Percentiles rank a stretch among this genome's conserved stretches.
Evolutionary conservation across 2,113 vertebrate species (phyloP).

Genomic region (Scomber japonicus): DNA sequence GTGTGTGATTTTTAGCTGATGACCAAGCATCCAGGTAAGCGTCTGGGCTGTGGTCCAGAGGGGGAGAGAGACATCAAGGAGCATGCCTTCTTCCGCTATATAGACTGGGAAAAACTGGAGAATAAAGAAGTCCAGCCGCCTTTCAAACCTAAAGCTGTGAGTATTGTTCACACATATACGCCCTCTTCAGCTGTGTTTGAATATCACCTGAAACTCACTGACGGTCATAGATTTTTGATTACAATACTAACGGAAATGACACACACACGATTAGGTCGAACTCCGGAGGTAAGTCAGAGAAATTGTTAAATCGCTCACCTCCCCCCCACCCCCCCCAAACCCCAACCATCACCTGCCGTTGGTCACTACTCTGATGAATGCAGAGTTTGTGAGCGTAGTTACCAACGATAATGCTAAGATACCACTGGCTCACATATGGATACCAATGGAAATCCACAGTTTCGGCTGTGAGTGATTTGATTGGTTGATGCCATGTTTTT

Average conservation of each 20-base stretch:
- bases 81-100: constrained; percentile 97
- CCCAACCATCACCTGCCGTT: constrained; percentile 74
- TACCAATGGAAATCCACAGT: constrained; percentile 80
- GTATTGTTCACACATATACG: constrained; percentile 67
- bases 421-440: constrained; percentile 66
- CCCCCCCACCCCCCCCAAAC: constrained; percentile 30
- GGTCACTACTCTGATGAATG: constrained; percentile 70
- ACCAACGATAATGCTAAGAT: constrained; percentile 70
- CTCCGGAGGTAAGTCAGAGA: constrained; percentile 68
- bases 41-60: constrained; percentile 95
- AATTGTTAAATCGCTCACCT: constrained; percentile 45
- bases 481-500: constrained; percentile 79
- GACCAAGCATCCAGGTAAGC: constrained; percentile 97
- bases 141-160: constrained; percentile 98
- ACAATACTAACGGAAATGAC: constrained; percentile 2
- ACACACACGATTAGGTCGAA: background rate
- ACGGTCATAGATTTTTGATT: background rate
- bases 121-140: constrained; percentile 97
- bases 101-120: constrained; percentile 98
- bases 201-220: background rate
- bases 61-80: constrained; percentile 97
- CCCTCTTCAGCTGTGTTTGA: background rate
- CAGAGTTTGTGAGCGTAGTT: constrained; percentile 62
- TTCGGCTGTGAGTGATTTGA: constrained; percentile 78
- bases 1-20: constrained; percentile 88